These are phyloP conservation scores for Australoheros facetus DNA, from an alignment of 2,797 vertebrate genomes.

Conservation along the genomic window DNA sequence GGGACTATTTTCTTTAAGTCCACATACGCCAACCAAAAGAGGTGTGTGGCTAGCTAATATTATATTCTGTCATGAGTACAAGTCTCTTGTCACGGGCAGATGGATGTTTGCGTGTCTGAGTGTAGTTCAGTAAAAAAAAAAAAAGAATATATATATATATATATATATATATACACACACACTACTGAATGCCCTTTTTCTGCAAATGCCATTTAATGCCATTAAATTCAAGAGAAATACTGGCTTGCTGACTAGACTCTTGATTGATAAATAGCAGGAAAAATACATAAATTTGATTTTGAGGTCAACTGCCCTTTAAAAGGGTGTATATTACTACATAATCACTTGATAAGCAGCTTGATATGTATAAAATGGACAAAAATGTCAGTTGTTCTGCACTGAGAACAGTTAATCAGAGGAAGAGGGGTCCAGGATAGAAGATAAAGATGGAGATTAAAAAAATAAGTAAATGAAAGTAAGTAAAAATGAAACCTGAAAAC, in stretches of 20 bases:
- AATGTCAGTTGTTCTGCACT: constrained; percentile 21
- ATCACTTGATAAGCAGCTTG: constrained; percentile 53
- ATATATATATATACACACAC: too few relatives aligned
- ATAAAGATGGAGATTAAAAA: neutral
- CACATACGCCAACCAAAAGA: neutral
- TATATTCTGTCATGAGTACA: too few relatives aligned
- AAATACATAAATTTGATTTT: neutral
- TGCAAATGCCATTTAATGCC: neutral
- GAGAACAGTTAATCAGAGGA: constrained; percentile 19
- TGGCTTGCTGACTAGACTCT: neutral
- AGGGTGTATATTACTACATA: constrained; percentile 24
- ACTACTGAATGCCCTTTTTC: too few relatives aligned
- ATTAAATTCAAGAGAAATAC: neutral
- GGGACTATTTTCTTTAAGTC: neutral
- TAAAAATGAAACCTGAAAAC: constrained; percentile 5
- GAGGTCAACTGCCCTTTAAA: neutral
- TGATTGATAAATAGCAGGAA: neutral
- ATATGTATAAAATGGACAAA: constrained; percentile 44
- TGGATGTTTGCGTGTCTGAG: too few relatives aligned
- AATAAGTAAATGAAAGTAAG: constrained; percentile 4
- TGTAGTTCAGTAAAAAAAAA: too few relatives aligned
- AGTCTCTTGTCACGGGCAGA: neutral
- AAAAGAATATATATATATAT: too few relatives aligned
- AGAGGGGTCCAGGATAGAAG: constrained; percentile 14
- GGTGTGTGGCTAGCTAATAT: neutral